A percentile compares a stretch with the other conserved stretches of the same genome.
phyloP scores from a whole-genome alignment of 2,113 vertebrate genomes.

The Poecile atricapillus region DNA sequence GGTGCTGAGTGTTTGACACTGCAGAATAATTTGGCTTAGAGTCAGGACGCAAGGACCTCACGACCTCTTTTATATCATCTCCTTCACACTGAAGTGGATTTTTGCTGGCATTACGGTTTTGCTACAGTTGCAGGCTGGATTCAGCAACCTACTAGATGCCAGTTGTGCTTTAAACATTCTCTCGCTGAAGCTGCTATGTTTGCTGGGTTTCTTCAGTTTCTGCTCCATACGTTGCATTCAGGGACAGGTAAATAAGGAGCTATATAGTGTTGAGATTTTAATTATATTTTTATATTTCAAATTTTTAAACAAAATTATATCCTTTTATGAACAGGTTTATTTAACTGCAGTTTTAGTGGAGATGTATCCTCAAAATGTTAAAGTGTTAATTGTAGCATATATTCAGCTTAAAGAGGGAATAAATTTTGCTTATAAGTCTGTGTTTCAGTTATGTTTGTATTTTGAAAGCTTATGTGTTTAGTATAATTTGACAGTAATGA shows the following conservation, averaged over 20 bases:
- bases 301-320: not conserved
- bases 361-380: not conserved
- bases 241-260: conserved; percentile 75
- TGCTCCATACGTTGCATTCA: conserved; percentile 69
- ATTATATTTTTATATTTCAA: not conserved
- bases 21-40: conserved; percentile 57
- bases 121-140: conserved; percentile 52
- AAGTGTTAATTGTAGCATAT: not conserved
- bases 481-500: not conserved
- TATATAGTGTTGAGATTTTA: not conserved
- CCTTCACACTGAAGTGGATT: conserved; percentile 38
- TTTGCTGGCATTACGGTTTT: conserved; percentile 36
- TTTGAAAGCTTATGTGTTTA: not conserved
- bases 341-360: not conserved
- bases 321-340: not conserved
- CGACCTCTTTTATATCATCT: not conserved
- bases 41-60: conserved; percentile 49
- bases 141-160: conserved; percentile 51
- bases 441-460: not conserved
- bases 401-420: not conserved
- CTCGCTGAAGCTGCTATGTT: conserved; percentile 71
- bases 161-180: conserved; percentile 60
- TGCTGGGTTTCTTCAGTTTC: conserved; percentile 75
- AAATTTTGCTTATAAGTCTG: conserved; percentile 45
- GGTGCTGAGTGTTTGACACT: conserved; percentile 45